These are phyloP conservation scores for Proteles cristata DNA, from an alignment of 2,113 vertebrate species.

Conservation along the genomic window DNA sequence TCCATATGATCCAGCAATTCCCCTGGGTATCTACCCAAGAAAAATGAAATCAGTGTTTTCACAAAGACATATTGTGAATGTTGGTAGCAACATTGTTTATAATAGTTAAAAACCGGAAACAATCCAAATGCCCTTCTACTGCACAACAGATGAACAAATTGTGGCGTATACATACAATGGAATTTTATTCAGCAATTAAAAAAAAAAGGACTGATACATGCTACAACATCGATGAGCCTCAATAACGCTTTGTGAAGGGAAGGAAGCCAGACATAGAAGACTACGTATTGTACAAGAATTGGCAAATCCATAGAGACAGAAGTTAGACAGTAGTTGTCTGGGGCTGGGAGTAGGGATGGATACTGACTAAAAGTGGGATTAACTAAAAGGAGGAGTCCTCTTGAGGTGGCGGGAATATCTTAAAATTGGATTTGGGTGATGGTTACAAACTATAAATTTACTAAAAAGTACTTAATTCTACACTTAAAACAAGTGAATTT, in stretches of 20 bases:
- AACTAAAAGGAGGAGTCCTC: background rate
- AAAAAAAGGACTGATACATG: background rate
- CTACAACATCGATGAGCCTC: background rate
- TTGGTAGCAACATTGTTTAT: conserved; percentile 4
- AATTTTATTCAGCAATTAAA: conserved; percentile 29
- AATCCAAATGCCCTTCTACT: background rate
- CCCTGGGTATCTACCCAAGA: background rate
- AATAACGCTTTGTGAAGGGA: background rate
- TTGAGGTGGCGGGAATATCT: background rate
- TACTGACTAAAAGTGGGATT: background rate
- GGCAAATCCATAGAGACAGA: background rate
- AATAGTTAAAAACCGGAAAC: background rate
- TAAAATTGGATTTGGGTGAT: background rate
- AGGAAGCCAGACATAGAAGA: background rate
- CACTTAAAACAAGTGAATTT: background rate
- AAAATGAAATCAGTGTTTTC: background rate
- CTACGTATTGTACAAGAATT: background rate
- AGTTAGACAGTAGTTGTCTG: background rate
- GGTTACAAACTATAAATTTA: background rate
- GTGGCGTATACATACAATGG: background rate
- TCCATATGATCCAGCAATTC: background rate
- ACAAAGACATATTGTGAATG: background rate
- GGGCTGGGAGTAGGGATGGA: background rate
- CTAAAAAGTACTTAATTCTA: background rate
- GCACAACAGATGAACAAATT: background rate